Conservation (phyloP, 2,888 invertebrate genomes). For the Rosalia funebris region DNA sequence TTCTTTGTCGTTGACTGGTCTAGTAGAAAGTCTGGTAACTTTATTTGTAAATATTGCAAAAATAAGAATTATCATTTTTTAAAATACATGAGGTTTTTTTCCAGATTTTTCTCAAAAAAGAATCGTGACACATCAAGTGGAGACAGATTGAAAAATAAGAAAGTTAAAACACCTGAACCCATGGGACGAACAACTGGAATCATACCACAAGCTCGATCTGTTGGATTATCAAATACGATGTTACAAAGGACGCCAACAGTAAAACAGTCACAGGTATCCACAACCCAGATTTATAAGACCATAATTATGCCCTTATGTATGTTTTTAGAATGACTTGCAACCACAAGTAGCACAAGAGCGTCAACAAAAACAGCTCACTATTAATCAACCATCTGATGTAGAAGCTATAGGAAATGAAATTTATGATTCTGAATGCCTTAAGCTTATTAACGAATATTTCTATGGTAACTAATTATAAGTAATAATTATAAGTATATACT, state of each 20-base stretch:
- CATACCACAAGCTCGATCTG: slow-evolving; percentile 58
- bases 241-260: slow-evolving; percentile 64
- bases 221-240: slow-evolving; percentile 63
- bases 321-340: slow-evolving; percentile 68
- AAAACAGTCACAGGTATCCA: slow-evolving; percentile 62
- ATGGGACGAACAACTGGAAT: slow-evolving; percentile 52
- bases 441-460: slow-evolving; percentile 97
- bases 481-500: slow-evolving; percentile 5
- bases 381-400: slow-evolving; percentile 75
- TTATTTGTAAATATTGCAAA: too few relatives aligned
- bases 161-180: slow-evolving; percentile 78
- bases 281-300: too few relatives aligned
- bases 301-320: too few relatives aligned
- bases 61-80: too few relatives aligned
- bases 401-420: slow-evolving; percentile 88
- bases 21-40: too few relatives aligned
- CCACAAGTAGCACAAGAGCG: slow-evolving; percentile 69
- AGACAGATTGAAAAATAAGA: slow-evolving; percentile 72
- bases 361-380: slow-evolving; percentile 79
- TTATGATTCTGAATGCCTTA: slow-evolving; percentile 86
- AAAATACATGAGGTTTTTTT: too few relatives aligned
- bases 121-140: slow-evolving; percentile 74
- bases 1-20: too few relatives aligned
- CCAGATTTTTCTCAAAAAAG: slow-evolving; percentile 86
- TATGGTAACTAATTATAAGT: slow-evolving; percentile 69